Conservation (phyloP, 2,113 vertebrate species). For the Rynchops niger region DNA sequence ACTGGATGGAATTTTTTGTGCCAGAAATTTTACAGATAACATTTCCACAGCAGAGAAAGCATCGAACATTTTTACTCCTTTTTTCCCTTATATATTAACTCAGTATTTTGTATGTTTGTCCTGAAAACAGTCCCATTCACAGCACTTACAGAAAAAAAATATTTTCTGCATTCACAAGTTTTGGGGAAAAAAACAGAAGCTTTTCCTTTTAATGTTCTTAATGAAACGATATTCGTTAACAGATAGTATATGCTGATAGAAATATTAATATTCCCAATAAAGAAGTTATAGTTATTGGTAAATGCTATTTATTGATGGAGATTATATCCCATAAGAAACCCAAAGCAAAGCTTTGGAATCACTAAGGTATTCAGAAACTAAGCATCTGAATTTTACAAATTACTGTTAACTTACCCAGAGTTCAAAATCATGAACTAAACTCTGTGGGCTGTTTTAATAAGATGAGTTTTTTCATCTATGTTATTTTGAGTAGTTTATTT, state of each 20-base stretch:
- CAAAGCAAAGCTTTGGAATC: neutral
- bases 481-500: neutral
- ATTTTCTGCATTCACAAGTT: neutral
- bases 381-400: neutral
- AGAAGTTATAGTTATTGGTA: neutral
- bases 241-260: neutral
- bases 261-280: neutral
- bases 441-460: neutral
- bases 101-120: neutral
- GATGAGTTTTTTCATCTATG: neutral
- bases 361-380: neutral
- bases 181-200: neutral
- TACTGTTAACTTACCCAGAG: neutral
- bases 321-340: neutral
- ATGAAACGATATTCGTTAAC: neutral
- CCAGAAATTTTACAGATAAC: neutral
- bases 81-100: neutral
- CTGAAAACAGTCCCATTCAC: neutral
- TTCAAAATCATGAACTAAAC: neutral
- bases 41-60: neutral
- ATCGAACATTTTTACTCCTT: neutral
- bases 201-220: neutral
- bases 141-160: neutral
- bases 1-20: neutral
- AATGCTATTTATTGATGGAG: neutral